phyloP scores from a whole-genome alignment of 2,113 vertebrate species.

The Macheiramphus alcinus region DNA sequence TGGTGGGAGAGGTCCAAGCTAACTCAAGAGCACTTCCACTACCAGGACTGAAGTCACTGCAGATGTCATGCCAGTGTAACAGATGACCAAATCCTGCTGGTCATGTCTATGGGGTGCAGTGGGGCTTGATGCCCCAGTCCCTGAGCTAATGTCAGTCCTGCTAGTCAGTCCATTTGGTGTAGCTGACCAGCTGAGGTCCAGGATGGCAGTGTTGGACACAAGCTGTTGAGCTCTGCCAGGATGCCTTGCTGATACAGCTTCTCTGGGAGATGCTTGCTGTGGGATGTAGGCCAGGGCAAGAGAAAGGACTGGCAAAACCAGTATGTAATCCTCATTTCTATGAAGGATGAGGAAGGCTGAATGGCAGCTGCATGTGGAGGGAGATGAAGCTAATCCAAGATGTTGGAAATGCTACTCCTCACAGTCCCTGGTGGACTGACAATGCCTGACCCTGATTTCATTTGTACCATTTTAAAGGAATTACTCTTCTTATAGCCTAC shows the following conservation, averaged over 20 bases:
- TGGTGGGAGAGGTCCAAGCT: neutral
- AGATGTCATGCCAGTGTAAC: neutral
- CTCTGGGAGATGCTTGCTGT: neutral
- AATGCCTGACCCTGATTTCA: neutral
- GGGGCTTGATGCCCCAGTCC: neutral
- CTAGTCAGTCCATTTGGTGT: neutral
- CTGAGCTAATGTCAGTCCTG: neutral
- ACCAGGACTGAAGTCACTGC: neutral
- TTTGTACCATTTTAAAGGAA: neutral
- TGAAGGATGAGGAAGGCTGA: neutral
- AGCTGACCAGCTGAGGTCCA: neutral
- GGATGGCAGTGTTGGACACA: neutral
- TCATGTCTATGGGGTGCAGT: neutral
- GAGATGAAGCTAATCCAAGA: neutral
- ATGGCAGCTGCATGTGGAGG: neutral
- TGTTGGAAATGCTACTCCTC: neutral
- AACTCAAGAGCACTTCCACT: neutral
- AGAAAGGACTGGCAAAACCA: neutral
- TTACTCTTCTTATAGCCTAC: neutral
- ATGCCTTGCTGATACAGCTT: neutral
- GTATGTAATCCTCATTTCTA: neutral
- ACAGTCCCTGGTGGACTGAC: neutral
- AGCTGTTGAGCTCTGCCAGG: neutral
- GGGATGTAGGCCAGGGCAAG: neutral
- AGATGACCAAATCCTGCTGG: neutral